Percentiles rank a stretch among this genome's conserved stretches.
phyloP scores from a whole-genome alignment of 2,888 invertebrate genomes.

The Bibio marci region DNA sequence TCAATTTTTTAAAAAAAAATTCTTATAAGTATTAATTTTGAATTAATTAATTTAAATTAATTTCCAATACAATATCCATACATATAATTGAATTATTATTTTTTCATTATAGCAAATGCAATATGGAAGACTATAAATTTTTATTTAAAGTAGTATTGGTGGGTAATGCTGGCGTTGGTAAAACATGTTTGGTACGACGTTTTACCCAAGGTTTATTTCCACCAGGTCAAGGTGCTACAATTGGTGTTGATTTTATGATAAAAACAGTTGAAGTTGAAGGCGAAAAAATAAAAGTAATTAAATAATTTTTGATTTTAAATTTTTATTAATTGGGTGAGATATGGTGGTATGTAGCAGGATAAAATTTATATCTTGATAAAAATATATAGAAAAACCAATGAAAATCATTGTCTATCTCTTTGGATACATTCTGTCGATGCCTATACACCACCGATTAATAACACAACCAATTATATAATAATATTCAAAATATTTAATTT shows the following conservation, averaged over 20 bases:
- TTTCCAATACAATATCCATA: too few species aligned
- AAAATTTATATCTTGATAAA: conserved; percentile 2
- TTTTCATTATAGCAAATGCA: too few species aligned
- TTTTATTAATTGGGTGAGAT: conserved; percentile 3
- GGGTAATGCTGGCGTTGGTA: conserved; percentile 96
- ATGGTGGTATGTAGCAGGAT: too few species aligned
- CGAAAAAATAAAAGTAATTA: conserved; percentile 74
- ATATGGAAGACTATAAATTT: conserved; percentile 97
- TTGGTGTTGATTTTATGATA: conserved; percentile 99
- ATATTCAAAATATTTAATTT: too few species aligned
- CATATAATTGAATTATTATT: too few species aligned
- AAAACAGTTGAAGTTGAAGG: conserved; percentile 96
- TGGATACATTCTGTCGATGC: too few species aligned
- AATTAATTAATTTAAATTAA: too few species aligned
- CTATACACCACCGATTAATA: too few species aligned
- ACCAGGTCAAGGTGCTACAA: conserved; percentile 95
- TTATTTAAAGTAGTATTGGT: conserved; percentile 97
- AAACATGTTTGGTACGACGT: conserved; percentile 89
- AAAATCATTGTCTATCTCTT: too few species aligned
- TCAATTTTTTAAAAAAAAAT: too few species aligned
- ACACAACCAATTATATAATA: too few species aligned
- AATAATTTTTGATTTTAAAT: neutral
- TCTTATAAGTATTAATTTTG: too few species aligned
- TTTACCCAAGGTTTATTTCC: conserved; percentile 98
- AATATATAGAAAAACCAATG: neutral